A percentile compares a stretch with the other conserved stretches of the same genome.
Evolutionary conservation across 2,113 vertebrate genomes (phyloP).

Genomic region (Plestiodon gilberti): DNA sequence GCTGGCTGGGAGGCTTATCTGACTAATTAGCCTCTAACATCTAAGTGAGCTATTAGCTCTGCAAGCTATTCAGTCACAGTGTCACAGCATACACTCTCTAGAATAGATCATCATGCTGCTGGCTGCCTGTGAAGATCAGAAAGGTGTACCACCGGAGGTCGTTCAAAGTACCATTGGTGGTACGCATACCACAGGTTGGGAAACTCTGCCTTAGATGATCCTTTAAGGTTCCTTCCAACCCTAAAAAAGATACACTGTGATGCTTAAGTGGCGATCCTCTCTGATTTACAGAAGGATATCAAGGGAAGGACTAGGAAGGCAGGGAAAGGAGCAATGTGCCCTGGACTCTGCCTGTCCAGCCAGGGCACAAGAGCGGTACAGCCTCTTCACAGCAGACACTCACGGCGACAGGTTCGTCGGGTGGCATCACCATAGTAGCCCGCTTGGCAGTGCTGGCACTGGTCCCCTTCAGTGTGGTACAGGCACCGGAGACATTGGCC

Average conservation of each 20-base stretch:
- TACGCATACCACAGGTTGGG: too few relatives aligned
- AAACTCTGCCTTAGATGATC: too few relatives aligned
- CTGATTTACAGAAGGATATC: background rate
- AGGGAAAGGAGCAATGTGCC: background rate
- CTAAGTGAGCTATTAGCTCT: too few relatives aligned
- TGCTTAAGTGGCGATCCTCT: background rate
- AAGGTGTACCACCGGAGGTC: too few relatives aligned
- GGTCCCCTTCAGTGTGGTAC: conserved; percentile 88
- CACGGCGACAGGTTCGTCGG: conserved; percentile 89
- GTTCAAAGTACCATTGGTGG: too few relatives aligned
- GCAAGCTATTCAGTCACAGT: too few relatives aligned
- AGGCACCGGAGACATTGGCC: conserved; percentile 91
- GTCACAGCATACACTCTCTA: too few relatives aligned
- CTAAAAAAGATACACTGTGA: background rate
- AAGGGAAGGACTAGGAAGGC: background rate
- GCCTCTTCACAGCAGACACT: conserved; percentile 55
- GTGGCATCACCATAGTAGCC: conserved; percentile 90
- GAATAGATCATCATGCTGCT: too few relatives aligned
- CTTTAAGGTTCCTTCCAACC: background rate
- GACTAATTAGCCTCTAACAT: too few relatives aligned
- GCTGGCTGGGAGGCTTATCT: too few relatives aligned
- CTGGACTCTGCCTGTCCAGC: background rate
- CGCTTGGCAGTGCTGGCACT: conserved; percentile 84
- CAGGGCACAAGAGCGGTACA: too few relatives aligned
- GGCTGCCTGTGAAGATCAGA: too few relatives aligned